Percentiles rank a stretch among this genome's conserved stretches.
These are phyloP conservation scores for Murina feae DNA, from an alignment of 2,113 vertebrate species.

Conservation along the genomic window DNA sequence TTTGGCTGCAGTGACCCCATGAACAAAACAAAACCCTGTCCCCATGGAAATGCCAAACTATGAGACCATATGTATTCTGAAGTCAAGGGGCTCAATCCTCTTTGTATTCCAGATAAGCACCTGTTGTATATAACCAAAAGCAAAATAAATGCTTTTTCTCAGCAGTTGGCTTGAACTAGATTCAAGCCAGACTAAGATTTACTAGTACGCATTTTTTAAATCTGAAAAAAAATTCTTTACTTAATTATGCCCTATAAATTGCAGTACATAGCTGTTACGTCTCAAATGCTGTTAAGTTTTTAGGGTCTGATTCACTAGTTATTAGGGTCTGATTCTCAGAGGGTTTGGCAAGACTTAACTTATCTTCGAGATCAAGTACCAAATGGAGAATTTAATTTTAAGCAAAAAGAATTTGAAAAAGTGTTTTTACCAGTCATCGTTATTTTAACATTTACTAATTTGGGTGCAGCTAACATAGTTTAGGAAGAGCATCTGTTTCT, in stretches of 20 bases:
- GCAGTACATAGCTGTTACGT: background rate
- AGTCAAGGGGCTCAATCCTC: background rate
- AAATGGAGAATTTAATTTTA: slow-evolving; percentile 50
- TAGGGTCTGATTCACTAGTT: slow-evolving; percentile 46
- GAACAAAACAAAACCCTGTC: background rate
- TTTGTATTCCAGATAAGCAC: background rate
- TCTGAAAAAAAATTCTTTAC: background rate
- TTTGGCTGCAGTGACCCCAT: background rate
- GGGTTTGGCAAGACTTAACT: slow-evolving; percentile 50
- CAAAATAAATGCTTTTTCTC: background rate
- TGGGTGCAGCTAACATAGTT: slow-evolving; percentile 7
- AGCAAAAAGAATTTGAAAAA: slow-evolving; percentile 42
- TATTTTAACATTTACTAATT: slow-evolving; percentile 65
- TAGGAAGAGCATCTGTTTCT: slow-evolving; percentile 34
- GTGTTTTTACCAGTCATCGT: slow-evolving; percentile 29
- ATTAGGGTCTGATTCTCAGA: slow-evolving; percentile 10
- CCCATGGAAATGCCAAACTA: background rate
- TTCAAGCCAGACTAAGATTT: background rate
- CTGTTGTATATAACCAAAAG: background rate
- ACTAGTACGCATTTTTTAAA: background rate
- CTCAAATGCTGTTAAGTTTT: background rate
- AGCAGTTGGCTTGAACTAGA: background rate
- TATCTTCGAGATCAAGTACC: slow-evolving; percentile 19
- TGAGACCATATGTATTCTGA: background rate
- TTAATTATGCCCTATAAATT: background rate